phyloP scores from a whole-genome alignment of 2,888 invertebrate species.

The Malacosoma neustria region DNA sequence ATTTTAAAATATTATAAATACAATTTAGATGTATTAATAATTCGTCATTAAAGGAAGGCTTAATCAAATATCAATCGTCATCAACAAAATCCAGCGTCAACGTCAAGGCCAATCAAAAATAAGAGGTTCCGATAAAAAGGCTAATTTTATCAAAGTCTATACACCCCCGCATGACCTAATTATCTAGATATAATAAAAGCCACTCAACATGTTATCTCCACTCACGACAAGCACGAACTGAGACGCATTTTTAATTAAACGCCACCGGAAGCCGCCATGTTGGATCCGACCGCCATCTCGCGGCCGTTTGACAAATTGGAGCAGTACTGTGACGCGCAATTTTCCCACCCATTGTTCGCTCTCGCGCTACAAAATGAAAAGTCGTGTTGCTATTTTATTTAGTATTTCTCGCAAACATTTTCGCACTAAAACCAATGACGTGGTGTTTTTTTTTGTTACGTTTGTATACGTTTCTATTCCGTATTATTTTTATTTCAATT shows the following conservation, averaged over 20 bases:
- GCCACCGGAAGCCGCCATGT: slow-evolving; percentile 62
- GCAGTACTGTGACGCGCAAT: slow-evolving; percentile 73
- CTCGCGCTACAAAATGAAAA: slow-evolving; percentile 72
- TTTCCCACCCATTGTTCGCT: slow-evolving; percentile 72
- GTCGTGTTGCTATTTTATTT: slow-evolving; percentile 55
- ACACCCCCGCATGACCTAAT: slow-evolving; percentile 12
- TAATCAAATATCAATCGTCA: no score
- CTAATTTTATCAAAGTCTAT: not conserved
- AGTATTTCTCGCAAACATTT: slow-evolving; percentile 40
- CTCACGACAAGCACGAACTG: slow-evolving; percentile 48
- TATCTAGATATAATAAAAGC: slow-evolving; percentile 20
- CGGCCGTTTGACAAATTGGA: slow-evolving; percentile 73
- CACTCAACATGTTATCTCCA: slow-evolving; percentile 32
- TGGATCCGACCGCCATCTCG: slow-evolving; percentile 67
- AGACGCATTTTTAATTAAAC: slow-evolving; percentile 71
- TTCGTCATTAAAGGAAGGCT: no score
- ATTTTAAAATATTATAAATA: no score
- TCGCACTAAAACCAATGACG: slow-evolving; percentile 38
- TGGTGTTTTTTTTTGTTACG: slow-evolving; percentile 43
- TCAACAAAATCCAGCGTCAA: not conserved
- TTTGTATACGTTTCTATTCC: slow-evolving; percentile 19
- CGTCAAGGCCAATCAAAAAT: not conserved
- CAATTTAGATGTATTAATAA: no score
- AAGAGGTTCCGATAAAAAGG: not conserved
- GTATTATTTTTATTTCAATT: slow-evolving; percentile 37